Evolutionary conservation across 1,140 invertebrate genomes (phyloP).

Genomic region (Adelges cooleyi): DNA sequence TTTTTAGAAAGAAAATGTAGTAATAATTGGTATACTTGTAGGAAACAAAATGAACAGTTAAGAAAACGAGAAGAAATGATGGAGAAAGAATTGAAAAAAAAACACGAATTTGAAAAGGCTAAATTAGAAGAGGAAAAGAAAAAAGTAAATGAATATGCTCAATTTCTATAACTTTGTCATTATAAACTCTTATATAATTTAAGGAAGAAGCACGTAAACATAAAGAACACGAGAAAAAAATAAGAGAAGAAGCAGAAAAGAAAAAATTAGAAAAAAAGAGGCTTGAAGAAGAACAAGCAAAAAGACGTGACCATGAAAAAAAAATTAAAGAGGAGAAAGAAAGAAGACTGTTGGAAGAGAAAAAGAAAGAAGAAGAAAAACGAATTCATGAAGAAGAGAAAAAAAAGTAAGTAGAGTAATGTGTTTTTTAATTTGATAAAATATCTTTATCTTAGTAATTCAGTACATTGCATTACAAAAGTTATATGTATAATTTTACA

Average conservation of each 20-base stretch:
- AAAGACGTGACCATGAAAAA: slow-evolving; percentile 35
- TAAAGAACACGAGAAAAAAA: slow-evolving; percentile 39
- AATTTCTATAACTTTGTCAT: neutral
- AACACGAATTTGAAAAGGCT: slow-evolving; percentile 20
- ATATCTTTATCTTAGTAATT: too few species aligned
- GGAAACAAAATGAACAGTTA: slow-evolving; percentile 25
- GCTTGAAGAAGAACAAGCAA: slow-evolving; percentile 23
- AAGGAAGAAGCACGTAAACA: slow-evolving; percentile 34
- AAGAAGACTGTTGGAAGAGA: slow-evolving; percentile 37
- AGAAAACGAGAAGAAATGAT: slow-evolving; percentile 12
- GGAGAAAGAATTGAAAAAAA: slow-evolving; percentile 19
- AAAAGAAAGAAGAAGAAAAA: slow-evolving; percentile 35
- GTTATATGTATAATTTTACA: too few species aligned
- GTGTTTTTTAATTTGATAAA: too few species aligned
- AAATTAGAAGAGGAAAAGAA: slow-evolving; percentile 17
- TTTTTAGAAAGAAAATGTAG: neutral
- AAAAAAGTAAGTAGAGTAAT: slow-evolving; percentile 27
- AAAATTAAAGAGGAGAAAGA: slow-evolving; percentile 43
- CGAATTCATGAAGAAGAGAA: slow-evolving; percentile 33
- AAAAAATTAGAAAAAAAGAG: slow-evolving; percentile 34
- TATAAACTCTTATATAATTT: neutral
- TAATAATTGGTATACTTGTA: neutral
- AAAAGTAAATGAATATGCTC: neutral
- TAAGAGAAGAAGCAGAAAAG: slow-evolving; percentile 42
- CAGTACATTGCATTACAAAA: too few species aligned